Evolutionary conservation across 2,113 vertebrate genomes (phyloP).

Genomic region (Eudyptes chrysolophus): DNA sequence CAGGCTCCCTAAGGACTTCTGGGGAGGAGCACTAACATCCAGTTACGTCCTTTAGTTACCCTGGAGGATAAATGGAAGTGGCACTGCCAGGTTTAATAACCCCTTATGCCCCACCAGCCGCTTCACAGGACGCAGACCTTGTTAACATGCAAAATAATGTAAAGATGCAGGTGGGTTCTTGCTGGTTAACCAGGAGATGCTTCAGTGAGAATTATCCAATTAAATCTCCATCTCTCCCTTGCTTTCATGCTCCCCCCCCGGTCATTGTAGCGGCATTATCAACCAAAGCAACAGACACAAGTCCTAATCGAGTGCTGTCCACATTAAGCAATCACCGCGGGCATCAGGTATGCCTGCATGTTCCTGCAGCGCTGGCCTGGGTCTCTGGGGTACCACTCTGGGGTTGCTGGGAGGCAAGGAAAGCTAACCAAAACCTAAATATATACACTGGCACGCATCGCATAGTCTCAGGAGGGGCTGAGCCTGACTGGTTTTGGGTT

Average conservation of each 20-base stretch:
- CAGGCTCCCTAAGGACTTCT: not conserved
- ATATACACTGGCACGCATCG: not conserved
- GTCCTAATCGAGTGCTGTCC: not conserved
- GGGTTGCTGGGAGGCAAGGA: not conserved
- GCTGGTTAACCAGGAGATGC: slow-evolving; percentile 62
- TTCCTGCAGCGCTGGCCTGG: not conserved
- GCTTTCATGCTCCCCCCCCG: not conserved
- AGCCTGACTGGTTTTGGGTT: not conserved
- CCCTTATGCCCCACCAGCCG: not conserved
- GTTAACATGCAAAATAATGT: slow-evolving; percentile 68
- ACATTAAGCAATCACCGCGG: not conserved
- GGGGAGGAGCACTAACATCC: not conserved
- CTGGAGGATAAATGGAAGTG: not conserved
- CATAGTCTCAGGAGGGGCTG: not conserved
- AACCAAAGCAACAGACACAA: slow-evolving; percentile 9
- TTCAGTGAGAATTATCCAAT: slow-evolving; percentile 70
- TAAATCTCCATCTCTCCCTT: slow-evolving; percentile 11
- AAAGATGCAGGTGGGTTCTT: slow-evolving; percentile 67
- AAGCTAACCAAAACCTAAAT: not conserved
- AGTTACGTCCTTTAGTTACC: not conserved
- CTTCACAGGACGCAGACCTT: not conserved
- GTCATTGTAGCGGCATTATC: not conserved
- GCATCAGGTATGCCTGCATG: not conserved
- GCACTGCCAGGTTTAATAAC: not conserved
- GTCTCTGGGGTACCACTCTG: not conserved